Conservation (phyloP, 2,113 vertebrate species). For the Pithys albifrons region DNA sequence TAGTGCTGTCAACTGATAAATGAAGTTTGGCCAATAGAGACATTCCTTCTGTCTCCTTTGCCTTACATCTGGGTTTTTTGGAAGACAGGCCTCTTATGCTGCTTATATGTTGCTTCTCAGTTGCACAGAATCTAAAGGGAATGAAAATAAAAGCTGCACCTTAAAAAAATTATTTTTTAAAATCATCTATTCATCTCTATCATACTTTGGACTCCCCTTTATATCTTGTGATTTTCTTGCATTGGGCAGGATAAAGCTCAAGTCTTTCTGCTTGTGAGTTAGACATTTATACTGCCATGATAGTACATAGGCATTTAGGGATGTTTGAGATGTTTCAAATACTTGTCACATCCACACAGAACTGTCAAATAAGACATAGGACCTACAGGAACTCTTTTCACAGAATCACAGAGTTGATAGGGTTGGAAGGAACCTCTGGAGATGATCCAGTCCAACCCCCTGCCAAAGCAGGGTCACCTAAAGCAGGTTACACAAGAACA, state of each 20-base stretch:
- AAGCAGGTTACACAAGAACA: not conserved
- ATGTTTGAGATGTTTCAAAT: not conserved
- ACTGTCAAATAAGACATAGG: not conserved
- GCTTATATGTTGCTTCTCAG: not conserved
- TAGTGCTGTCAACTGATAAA: not conserved
- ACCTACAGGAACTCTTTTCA: not conserved
- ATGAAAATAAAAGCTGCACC: not conserved
- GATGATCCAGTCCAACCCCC: not conserved
- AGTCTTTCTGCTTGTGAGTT: not conserved
- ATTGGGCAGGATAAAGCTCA: not conserved
- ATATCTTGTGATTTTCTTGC: not conserved
- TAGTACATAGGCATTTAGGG: not conserved
- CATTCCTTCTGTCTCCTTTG: not conserved
- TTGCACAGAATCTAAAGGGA: not conserved
- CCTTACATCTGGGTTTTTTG: not conserved
- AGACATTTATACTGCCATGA: not conserved
- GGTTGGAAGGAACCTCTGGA: not conserved
- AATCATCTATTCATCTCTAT: not conserved
- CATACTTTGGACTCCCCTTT: not conserved
- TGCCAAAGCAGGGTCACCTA: not conserved
- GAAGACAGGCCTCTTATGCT: not conserved
- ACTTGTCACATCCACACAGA: not conserved
- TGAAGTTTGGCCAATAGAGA: not conserved
- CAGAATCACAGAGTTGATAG: not conserved
- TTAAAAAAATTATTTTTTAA: not conserved